Percentiles rank a stretch among this genome's conserved stretches.
Evolutionary conservation across 2,113 vertebrate genomes (phyloP).

Genomic region (Ascaphus truei): DNA sequence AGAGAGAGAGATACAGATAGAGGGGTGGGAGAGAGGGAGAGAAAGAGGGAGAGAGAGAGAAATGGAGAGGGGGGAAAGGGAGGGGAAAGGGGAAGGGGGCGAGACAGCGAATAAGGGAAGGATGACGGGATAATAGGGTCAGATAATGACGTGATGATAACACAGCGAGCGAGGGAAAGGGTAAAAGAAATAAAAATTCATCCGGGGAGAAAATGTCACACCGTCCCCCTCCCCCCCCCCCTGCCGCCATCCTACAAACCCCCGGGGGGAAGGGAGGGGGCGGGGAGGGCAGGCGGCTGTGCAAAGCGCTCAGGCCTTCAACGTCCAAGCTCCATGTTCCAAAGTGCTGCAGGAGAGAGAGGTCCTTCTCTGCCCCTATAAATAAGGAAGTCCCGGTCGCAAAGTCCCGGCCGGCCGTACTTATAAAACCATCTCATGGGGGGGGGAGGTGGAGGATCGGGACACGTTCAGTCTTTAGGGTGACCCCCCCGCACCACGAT

Average conservation of each 20-base stretch:
- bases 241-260: neutral
- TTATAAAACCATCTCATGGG: neutral
- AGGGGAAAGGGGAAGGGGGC: too few species aligned
- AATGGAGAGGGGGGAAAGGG: slow-evolving; percentile 22
- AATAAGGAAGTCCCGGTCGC: slow-evolving; percentile 18
- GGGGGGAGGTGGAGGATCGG: neutral
- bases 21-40: neutral
- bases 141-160: too few species aligned
- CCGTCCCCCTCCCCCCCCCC: neutral
- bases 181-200: slow-evolving; percentile 8
- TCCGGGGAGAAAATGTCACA: neutral
- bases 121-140: too few species aligned
- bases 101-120: neutral
- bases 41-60: slow-evolving; percentile 25
- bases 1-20: neutral
- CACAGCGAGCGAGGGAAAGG: too few species aligned
- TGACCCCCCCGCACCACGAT: slow-evolving; percentile 9
- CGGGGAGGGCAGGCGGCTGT: neutral
- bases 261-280: too few species aligned
- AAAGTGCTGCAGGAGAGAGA: neutral
- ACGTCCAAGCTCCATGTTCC: neutral
- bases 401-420: neutral
- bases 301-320: slow-evolving; percentile 19
- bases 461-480: slow-evolving; percentile 13
- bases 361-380: neutral